Evolutionary conservation across 2,113 vertebrate species (phyloP), one percentile per base, ranked within the genome.

Genomic region (Clarias gariepinus): DNA sequence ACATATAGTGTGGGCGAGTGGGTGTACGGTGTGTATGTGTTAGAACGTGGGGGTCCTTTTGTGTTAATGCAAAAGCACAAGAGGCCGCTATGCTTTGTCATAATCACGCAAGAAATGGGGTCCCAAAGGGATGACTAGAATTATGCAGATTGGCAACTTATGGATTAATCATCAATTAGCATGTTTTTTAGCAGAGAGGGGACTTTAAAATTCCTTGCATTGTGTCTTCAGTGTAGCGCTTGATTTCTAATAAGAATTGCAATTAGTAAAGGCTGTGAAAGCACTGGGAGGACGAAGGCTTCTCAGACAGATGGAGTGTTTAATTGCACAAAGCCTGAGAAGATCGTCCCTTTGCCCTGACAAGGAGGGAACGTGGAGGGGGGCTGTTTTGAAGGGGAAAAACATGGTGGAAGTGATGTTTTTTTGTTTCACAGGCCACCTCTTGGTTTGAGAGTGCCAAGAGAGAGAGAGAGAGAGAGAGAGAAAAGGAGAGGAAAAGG

Each of bases 291-390:
- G 86, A 89, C 90, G 84, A 89, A 87, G 87, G 80, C 86, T 91
- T 91, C 89, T 85, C 91, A 96, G 94, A 96, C 96, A 96, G 96
- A 97, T 95, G 95, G 95, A 93, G 94, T 94, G 92, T 93, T 95
- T 95, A 94, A 95, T 94, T 93, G 92, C 55, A 90, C 87, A 90
- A 90, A 92, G 92, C 87, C 87, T 87, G 87, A 91, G 90, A 90
- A 92, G 91, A 90, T 89, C 85, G 91, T 92, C 89, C 87, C 90
- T 86, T 89, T 89, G 68, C 91, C 90, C 85, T 91, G 89, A 86
- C 78, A 87, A 85, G 74, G 82, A 85, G 81, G 87, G 83, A 81
- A 69, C 57, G 55, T 68, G 58, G 28, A 76, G 81, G 73, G 80
- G 78, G 83, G 87, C 73, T 84, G 71, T 58, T 89, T 79, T 82